Evolutionary conservation across 1,140 invertebrate genomes (phyloP).

Genomic region (Drosophila nigromelanica): DNA sequence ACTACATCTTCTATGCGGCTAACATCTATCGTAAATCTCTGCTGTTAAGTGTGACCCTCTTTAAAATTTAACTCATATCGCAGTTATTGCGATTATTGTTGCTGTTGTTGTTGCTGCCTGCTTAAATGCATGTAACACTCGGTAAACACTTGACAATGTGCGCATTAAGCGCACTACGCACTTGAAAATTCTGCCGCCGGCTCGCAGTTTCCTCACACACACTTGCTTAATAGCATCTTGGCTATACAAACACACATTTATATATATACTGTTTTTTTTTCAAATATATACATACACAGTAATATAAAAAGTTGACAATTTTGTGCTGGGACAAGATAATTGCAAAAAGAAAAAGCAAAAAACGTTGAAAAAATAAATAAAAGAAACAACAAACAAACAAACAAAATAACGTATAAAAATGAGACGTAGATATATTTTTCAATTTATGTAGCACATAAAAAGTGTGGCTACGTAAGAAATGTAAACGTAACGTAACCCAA

Average conservation of each 20-base stretch:
- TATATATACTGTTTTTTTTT: constrained; percentile 52
- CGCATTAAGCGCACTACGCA: constrained; percentile 41
- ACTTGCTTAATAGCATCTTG: constrained; percentile 59
- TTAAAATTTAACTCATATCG: constrained; percentile 2
- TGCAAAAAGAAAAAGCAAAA: constrained; percentile 49
- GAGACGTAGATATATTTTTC: constrained; percentile 26
- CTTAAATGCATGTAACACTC: constrained; percentile 35
- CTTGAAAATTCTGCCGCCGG: constrained; percentile 29
- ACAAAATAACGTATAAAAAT: constrained; percentile 24
- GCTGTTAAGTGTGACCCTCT: constrained; percentile 28
- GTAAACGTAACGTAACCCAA: constrained; percentile 13
- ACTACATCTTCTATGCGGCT: not conserved
- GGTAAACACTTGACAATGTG: constrained; percentile 46
- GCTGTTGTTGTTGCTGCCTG: constrained; percentile 25
- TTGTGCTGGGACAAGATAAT: constrained; percentile 79
- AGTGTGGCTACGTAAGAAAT: constrained; percentile 4
- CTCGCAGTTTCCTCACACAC: constrained; percentile 24
- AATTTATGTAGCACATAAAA: constrained; percentile 14
- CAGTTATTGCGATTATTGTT: constrained; percentile 16
- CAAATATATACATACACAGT: constrained; percentile 39
- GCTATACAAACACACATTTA: constrained; percentile 33
- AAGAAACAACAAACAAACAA: constrained; percentile 36
- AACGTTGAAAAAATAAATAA: constrained; percentile 14
- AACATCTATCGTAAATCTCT: constrained; percentile 12
- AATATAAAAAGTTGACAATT: constrained; percentile 59